These are phyloP conservation scores for Drosophila baimaii DNA, from an alignment of 1,140 invertebrate genomes.

Conservation along the genomic window DNA sequence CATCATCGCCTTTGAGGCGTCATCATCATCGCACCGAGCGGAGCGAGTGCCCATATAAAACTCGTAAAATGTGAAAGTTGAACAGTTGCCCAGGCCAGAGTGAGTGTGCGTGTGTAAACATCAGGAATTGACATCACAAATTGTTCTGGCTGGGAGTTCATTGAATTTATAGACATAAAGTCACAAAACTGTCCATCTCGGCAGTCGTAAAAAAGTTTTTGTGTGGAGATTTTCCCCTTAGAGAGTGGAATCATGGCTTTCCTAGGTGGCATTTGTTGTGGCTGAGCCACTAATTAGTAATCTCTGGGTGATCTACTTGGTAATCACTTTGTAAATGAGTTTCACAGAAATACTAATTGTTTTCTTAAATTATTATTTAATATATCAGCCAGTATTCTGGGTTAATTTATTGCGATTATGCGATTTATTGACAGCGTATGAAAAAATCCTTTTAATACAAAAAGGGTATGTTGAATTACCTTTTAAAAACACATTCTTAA, in stretches of 20 bases:
- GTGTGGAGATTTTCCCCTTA: conserved; percentile 16
- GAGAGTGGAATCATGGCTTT: neutral
- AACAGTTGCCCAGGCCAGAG: conserved; percentile 11
- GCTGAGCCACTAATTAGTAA: neutral
- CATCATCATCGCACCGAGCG: conserved; percentile 55
- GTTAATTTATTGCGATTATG: neutral
- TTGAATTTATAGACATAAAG: conserved; percentile 49
- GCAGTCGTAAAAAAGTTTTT: conserved; percentile 35
- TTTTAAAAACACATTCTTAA: neutral
- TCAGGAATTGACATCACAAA: conserved; percentile 54
- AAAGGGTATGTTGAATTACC: neutral
- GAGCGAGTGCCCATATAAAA: conserved; percentile 68
- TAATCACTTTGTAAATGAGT: neutral
- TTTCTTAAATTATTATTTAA: neutral
- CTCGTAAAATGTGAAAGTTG: conserved; percentile 80
- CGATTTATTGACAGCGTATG: neutral
- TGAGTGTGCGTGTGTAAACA: conserved; percentile 52
- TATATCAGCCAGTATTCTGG: neutral
- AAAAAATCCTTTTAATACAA: neutral
- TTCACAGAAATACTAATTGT: neutral
- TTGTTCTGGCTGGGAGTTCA: conserved; percentile 44
- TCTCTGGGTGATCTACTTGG: neutral
- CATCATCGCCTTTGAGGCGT: conserved; percentile 60
- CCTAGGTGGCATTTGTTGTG: conserved; percentile 3
- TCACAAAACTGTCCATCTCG: conserved; percentile 43